phyloP scores from a whole-genome alignment of 1,140 invertebrate species.

The Sitobion miscanthi region DNA sequence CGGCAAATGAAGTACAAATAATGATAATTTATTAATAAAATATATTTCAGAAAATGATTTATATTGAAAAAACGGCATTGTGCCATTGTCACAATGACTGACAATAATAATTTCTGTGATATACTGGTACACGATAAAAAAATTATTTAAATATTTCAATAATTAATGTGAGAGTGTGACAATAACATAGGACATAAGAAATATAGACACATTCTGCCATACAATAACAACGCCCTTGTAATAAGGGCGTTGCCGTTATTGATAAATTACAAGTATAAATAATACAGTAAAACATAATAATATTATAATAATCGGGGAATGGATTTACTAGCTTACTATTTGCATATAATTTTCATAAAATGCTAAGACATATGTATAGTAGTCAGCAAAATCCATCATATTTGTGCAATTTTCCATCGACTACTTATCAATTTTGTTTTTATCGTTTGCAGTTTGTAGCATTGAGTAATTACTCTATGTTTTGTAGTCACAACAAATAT shows the following conservation, averaged over 20 bases:
- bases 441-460: no score
- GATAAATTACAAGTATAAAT: not conserved
- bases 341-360: not conserved
- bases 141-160: not conserved
- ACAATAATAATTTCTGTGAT: not conserved
- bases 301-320: not conserved
- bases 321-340: not conserved
- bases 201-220: not conserved
- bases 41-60: not conserved
- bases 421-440: no score
- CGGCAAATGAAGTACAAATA: not conserved
- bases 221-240: constrained; percentile 5
- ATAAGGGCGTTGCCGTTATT: constrained; percentile 21
- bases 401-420: no score
- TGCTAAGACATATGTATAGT: no score
- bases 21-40: not conserved
- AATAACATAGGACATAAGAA: not conserved
- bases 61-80: not conserved
- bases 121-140: not conserved
- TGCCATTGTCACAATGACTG: not conserved
- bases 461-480: no score
- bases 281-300: not conserved
- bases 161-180: not conserved
- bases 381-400: no score
- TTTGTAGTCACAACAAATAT: no score